phyloP scores from a whole-genome alignment of 1,140 invertebrate species.

The Drosophila kepulauana region DNA sequence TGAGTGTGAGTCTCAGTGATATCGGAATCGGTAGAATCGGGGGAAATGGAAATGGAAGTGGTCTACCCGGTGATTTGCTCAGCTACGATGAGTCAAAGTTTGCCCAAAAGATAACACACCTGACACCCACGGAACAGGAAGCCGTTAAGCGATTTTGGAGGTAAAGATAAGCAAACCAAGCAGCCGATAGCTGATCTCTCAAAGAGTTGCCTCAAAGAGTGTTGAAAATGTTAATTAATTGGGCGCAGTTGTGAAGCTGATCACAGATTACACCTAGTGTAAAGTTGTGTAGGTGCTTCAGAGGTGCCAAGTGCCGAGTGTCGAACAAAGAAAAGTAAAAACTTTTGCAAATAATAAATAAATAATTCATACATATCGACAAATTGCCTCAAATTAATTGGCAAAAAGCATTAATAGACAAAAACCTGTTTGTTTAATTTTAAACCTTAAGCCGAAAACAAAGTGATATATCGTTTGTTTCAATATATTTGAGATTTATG shows the following conservation, averaged over 20 bases:
- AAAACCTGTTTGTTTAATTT: conserved; percentile 38
- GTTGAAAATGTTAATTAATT: conserved; percentile 38
- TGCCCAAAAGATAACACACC: conserved; percentile 76
- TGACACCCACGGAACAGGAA: conserved; percentile 81
- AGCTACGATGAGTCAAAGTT: conserved; percentile 79
- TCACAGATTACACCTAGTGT: conserved; percentile 13
- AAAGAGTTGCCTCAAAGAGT: conserved; percentile 6
- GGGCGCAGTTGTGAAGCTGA: conserved; percentile 16
- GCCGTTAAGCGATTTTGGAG: conserved; percentile 82
- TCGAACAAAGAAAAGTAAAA: conserved; percentile 1
- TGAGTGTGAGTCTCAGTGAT: conserved; percentile 46
- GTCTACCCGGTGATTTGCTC: conserved; percentile 45
- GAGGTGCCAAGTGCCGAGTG: conserved; percentile 23
- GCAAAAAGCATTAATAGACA: conserved; percentile 23
- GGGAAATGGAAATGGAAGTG: not conserved
- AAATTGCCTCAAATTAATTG: conserved; percentile 34
- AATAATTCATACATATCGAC: conserved; percentile 22
- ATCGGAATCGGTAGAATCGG: conserved; percentile 7
- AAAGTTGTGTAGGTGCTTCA: conserved; percentile 18
- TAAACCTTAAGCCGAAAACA: conserved; percentile 1
- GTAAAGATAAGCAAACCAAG: conserved; percentile 58
- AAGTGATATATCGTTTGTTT: conserved; percentile 22
- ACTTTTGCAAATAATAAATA: conserved; percentile 19
- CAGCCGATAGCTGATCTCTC: conserved; percentile 19
- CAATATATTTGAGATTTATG: conserved; percentile 3